These are phyloP conservation scores for Saguinus midas DNA, from an alignment of 2,113 vertebrate genomes.

Conservation along the genomic window DNA sequence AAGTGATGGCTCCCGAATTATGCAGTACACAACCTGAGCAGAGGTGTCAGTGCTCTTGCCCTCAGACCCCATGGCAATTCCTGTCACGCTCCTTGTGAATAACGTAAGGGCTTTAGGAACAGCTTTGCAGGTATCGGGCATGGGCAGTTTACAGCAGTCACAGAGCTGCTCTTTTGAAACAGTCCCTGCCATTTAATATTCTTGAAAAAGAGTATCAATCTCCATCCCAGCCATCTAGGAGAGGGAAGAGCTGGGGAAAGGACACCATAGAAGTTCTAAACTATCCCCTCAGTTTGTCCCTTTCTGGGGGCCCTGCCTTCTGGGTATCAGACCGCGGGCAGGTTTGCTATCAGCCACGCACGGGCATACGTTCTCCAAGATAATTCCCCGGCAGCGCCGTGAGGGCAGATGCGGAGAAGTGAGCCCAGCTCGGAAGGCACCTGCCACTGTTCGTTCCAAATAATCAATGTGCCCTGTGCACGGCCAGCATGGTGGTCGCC, in stretches of 20 bases:
- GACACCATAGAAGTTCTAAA: neutral
- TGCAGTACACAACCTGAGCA: neutral
- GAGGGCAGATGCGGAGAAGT: neutral
- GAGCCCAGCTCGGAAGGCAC: accelerated
- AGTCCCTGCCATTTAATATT: neutral
- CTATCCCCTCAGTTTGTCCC: neutral
- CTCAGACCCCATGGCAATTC: neutral
- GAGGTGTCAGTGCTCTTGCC: neutral
- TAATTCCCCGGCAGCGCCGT: accelerated
- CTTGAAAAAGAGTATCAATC: neutral
- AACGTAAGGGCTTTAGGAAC: constrained; percentile 16
- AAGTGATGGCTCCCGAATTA: neutral
- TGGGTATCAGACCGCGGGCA: neutral
- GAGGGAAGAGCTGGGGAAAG: neutral
- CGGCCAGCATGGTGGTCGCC: neutral
- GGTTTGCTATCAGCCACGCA: neutral
- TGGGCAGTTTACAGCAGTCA: neutral
- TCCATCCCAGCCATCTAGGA: neutral
- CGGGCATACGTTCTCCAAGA: neutral
- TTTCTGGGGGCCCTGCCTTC: neutral
- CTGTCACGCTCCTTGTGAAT: neutral
- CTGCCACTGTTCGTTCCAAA: neutral
- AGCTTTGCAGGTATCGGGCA: neutral
- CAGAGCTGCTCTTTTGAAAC: constrained; percentile 33
- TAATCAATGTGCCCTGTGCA: neutral